phyloP scores from a whole-genome alignment of 2,113 vertebrate species.

The Lamprotornis superbus region DNA sequence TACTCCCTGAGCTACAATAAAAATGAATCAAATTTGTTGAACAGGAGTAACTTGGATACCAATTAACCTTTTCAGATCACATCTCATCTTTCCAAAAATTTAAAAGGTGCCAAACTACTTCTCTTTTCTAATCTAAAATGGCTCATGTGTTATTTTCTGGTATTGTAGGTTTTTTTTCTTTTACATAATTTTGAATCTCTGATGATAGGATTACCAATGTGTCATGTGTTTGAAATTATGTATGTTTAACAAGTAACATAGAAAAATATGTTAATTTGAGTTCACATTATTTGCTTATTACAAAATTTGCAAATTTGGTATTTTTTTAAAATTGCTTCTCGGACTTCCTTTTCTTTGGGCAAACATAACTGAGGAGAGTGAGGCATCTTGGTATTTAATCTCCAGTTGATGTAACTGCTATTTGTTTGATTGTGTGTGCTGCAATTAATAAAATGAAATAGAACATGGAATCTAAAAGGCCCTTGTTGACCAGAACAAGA shows the following conservation, averaged over 20 bases:
- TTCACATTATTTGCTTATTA: background rate
- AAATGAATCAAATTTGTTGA: background rate
- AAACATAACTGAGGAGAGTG: background rate
- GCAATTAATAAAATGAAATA: background rate
- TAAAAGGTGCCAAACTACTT: background rate
- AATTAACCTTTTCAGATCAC: background rate
- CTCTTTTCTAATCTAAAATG: background rate
- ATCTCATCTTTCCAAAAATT: background rate
- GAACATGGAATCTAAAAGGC: background rate
- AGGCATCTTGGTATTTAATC: background rate
- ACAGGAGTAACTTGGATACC: background rate
- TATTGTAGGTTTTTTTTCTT: background rate
- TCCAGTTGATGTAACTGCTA: background rate
- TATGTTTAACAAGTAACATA: background rate
- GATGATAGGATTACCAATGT: background rate
- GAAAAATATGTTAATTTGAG: background rate
- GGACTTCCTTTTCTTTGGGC: background rate
- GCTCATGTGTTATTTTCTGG: background rate
- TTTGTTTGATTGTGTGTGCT: background rate
- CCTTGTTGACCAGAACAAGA: background rate
- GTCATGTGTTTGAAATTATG: background rate
- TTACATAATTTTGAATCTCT: background rate
- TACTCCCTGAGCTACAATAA: background rate
- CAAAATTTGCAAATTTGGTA: background rate
- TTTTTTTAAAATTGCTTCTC: background rate